Percentiles rank a stretch among this genome's conserved stretches.
These are phyloP conservation scores for Sinocyclocheilus maitianheensis DNA, from an alignment of 2,113 vertebrate species.

Conservation along the genomic window DNA sequence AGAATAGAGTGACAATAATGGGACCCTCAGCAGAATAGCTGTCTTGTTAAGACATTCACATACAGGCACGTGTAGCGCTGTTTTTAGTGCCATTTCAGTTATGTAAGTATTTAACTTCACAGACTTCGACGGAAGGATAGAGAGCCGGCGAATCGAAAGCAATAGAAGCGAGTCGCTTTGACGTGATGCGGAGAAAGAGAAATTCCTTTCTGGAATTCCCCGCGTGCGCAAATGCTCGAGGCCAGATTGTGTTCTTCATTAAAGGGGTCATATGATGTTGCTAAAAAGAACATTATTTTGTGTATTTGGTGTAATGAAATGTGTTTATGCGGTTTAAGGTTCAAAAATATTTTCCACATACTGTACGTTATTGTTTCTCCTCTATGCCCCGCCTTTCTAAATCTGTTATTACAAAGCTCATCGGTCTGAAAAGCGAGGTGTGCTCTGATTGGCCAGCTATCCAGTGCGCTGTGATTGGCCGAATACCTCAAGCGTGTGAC, in stretches of 20 bases:
- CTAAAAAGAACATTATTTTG: too few species aligned
- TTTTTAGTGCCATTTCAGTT: neutral
- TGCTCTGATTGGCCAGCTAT: too few species aligned
- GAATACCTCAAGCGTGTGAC: too few species aligned
- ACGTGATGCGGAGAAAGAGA: neutral
- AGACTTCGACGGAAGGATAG: neutral
- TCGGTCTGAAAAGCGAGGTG: too few species aligned
- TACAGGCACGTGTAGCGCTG: neutral
- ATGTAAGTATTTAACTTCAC: neutral
- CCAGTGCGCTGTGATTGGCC: too few species aligned
- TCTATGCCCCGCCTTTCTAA: too few species aligned
- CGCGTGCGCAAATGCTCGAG: neutral
- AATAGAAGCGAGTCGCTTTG: neutral
- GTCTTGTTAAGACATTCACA: slow-evolving; percentile 4
- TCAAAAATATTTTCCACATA: too few species aligned
- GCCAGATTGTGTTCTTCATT: neutral
- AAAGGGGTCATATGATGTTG: too few species aligned
- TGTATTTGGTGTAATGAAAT: too few species aligned
- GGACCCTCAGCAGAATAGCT: neutral
- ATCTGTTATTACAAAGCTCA: too few species aligned
- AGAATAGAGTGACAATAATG: neutral
- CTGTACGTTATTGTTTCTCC: too few species aligned
- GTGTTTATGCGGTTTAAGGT: too few species aligned
- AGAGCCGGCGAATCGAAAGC: neutral
- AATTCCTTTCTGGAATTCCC: slow-evolving; percentile 39